phyloP scores from a whole-genome alignment of 2,888 invertebrate species.

The Automeris io region DNA sequence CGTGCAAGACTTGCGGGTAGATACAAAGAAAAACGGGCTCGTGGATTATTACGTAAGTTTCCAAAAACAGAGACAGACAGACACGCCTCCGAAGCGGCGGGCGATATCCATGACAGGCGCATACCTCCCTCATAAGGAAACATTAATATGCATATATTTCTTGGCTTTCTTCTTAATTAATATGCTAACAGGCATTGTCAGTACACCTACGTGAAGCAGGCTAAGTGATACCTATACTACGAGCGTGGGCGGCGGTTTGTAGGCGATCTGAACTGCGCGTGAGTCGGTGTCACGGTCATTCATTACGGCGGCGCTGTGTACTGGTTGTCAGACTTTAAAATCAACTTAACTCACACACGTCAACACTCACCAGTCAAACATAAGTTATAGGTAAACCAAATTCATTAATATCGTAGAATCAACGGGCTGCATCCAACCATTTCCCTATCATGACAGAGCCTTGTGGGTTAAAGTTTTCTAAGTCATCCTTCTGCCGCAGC shows the following conservation, averaged over 20 bases:
- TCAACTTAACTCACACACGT: too few relatives aligned
- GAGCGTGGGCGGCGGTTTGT: slow-evolving; percentile 43
- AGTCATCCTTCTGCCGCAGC: too few relatives aligned
- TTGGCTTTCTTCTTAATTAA: slow-evolving; percentile 72
- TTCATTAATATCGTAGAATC: too few relatives aligned
- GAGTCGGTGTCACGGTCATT: slow-evolving; percentile 58
- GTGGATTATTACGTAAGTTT: too few relatives aligned
- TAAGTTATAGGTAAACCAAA: too few relatives aligned
- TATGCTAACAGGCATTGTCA: slow-evolving; percentile 72
- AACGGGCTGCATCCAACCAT: too few relatives aligned
- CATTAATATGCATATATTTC: slow-evolving; percentile 63
- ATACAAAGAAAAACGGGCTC: too few relatives aligned
- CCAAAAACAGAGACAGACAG: background rate
- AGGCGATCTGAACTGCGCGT: slow-evolving; percentile 46
- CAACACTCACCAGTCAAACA: too few relatives aligned
- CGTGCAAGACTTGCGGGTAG: too few relatives aligned
- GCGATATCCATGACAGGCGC: background rate
- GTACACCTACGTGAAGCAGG: slow-evolving; percentile 55
- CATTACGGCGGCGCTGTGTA: slow-evolving; percentile 41
- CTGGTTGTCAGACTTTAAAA: slow-evolving; percentile 6
- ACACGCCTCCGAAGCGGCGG: background rate
- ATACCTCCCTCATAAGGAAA: slow-evolving; percentile 26
- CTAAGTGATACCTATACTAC: slow-evolving; percentile 27
- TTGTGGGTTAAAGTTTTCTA: too few relatives aligned
- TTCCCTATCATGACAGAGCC: too few relatives aligned